Evolutionary conservation across 2,888 invertebrate species (phyloP).

Genomic region (Erebia ligea): DNA sequence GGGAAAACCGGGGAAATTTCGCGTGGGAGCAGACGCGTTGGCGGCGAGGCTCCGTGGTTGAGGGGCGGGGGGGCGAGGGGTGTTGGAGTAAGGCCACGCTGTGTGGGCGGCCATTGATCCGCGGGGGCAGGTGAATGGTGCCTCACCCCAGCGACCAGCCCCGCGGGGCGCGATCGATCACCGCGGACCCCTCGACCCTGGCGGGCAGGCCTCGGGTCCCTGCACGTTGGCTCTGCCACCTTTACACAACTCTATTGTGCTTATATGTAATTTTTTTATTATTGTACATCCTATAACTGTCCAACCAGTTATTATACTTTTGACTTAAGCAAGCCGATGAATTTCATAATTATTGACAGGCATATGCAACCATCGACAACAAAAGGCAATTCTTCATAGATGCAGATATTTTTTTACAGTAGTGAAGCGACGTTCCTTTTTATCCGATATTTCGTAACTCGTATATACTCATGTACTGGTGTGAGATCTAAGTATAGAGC

Average conservation of each 20-base stretch:
- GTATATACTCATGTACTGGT: too few species aligned
- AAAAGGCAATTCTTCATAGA: too few species aligned
- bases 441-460: too few species aligned
- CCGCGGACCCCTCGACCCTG: constrained; percentile 41
- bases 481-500: too few species aligned
- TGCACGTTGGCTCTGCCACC: not conserved
- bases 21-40: constrained; percentile 71
- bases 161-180: constrained; percentile 61
- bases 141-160: constrained; percentile 62
- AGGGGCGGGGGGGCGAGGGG: constrained; percentile 41
- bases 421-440: too few species aligned
- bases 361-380: too few species aligned
- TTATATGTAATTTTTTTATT: not conserved
- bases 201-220: not conserved
- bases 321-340: too few species aligned
- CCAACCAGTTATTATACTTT: too few species aligned
- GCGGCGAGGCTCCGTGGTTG: constrained; percentile 48
- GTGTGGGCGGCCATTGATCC: constrained; percentile 81
- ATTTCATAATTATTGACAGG: too few species aligned
- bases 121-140: constrained; percentile 77
- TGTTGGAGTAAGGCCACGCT: constrained; percentile 51
- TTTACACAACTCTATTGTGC: not conserved
- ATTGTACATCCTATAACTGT: too few species aligned
- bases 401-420: too few species aligned
- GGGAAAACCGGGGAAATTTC: constrained; percentile 67